Base-by-base conservation (phyloP, 2,113 vertebrate genomes). In the Neodontobutis hainanensis region DNA sequence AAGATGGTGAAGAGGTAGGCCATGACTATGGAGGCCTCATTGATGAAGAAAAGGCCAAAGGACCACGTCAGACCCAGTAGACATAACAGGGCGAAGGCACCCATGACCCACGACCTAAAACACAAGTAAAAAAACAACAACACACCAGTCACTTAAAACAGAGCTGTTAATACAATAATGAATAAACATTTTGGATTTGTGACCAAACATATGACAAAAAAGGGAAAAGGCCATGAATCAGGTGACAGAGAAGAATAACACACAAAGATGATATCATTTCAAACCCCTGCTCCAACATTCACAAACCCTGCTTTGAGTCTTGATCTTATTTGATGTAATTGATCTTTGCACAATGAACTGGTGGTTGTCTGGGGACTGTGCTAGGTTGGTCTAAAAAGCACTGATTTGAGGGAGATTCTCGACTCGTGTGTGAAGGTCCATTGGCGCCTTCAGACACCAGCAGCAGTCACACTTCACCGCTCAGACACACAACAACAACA, bases 1-100 rank as follows among this genome's bases (percentile, higher is more conserved):
- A 97, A 99, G 85, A 98, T 95, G 83, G 96, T 99, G 92, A 99
- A 99, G 84, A 99, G 97, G 86, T 99, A 99, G 0, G 96, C 96
- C 95, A 99, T 96, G 85, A 98, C 97, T 57, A 98, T 80, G 0
- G 97, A 97, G 74, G 95, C 94, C 80, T 99, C 95, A 4, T 95
- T 97, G 92, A 99, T 93, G 83, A 95, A 98, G 85, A 99, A 96
- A 87, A 99, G 89, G 7, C 97, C 97, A 63, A 99, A 99, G 65
- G 96, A 95, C 97, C 97, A 99, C 6, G 97, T 98, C 59, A 99
- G 93, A 61, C 95, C 95, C 89, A 99, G 94, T 79, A 99, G 94
- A 91, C 93, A 98, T 43, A 99, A 94, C 65, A 99, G 93, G 78
- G 96, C 95, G 40, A 99, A 98, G 32, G 96, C 96, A 38, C 97